These are phyloP conservation scores for Orthonevra nobilis DNA, from an alignment of 2,888 invertebrate genomes.

Conservation along the genomic window DNA sequence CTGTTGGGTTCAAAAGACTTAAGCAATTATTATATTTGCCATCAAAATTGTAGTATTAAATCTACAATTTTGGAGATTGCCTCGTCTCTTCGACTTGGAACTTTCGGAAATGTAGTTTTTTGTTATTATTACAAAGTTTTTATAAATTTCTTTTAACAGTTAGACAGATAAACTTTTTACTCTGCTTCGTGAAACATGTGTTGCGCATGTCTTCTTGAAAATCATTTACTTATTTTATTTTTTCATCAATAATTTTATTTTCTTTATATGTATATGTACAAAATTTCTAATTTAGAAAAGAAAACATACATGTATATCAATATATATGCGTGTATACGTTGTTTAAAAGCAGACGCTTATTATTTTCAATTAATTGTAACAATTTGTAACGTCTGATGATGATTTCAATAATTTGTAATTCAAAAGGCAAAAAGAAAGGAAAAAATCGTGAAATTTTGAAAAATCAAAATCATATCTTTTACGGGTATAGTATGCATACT, in stretches of 20 bases:
- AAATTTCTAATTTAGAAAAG: conserved; percentile 65
- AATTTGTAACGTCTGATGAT: neutral
- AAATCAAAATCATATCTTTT: too few species aligned
- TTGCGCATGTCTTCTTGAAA: conserved; percentile 18
- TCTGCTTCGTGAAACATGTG: too few species aligned
- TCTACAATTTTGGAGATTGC: too few species aligned
- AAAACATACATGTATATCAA: conserved; percentile 42
- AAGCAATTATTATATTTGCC: too few species aligned
- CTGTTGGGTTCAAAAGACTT: too few species aligned
- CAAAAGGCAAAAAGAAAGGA: neutral
- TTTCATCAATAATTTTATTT: conserved; percentile 22
- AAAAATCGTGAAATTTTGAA: conserved; percentile 1
- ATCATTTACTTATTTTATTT: conserved; percentile 27
- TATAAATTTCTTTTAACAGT: too few species aligned
- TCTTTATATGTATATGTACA: conserved; percentile 48
- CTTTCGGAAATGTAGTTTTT: too few species aligned
- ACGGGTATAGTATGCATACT: too few species aligned
- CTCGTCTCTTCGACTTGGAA: too few species aligned
- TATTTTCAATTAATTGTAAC: conserved; percentile 2
- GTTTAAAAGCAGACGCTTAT: conserved; percentile 13
- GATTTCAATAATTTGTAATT: conserved; percentile 24
- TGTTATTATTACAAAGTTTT: too few species aligned
- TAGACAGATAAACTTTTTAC: too few species aligned
- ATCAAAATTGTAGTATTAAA: too few species aligned
- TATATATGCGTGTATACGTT: conserved; percentile 18